Conservation (phyloP, 2,797 vertebrate genomes). For the Rhinoraja longicauda region DNA sequence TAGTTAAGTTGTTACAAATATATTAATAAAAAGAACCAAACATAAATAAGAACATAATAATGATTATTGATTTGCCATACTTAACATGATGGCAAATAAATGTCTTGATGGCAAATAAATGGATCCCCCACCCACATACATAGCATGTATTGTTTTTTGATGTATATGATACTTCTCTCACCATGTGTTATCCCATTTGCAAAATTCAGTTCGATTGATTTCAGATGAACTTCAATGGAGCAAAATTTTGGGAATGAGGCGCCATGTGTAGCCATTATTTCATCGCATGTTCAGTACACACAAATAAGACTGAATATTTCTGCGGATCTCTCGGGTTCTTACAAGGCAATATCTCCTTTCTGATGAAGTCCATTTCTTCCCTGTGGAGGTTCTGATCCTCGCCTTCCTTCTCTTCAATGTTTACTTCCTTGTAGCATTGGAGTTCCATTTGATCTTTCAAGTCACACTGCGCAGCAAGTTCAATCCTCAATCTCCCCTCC, state of each 20-base stretch:
- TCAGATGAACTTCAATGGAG: too few species aligned
- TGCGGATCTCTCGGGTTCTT: background rate
- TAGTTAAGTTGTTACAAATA: background rate
- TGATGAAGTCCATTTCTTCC: background rate
- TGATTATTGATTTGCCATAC: background rate
- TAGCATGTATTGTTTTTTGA: background rate
- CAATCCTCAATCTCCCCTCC: background rate
- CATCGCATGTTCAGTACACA: too few species aligned
- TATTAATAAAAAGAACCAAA: background rate
- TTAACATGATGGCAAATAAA: background rate
- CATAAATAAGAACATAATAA: background rate
- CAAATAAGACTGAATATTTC: too few species aligned
- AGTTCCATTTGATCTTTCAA: constrained; percentile 18
- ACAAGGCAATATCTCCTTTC: background rate
- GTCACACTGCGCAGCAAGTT: background rate
- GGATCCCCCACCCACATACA: background rate
- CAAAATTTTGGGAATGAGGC: too few species aligned
- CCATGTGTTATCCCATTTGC: too few species aligned
- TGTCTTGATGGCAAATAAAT: background rate
- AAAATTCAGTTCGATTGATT: too few species aligned
- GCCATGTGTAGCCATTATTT: too few species aligned
- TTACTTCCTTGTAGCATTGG: background rate
- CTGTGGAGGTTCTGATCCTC: constrained; percentile 12
- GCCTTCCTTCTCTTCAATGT: background rate
- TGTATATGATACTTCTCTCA: too few species aligned